phyloP scores from a whole-genome alignment of 1,140 invertebrate genomes.

The Drosophila chauvacae region DNA sequence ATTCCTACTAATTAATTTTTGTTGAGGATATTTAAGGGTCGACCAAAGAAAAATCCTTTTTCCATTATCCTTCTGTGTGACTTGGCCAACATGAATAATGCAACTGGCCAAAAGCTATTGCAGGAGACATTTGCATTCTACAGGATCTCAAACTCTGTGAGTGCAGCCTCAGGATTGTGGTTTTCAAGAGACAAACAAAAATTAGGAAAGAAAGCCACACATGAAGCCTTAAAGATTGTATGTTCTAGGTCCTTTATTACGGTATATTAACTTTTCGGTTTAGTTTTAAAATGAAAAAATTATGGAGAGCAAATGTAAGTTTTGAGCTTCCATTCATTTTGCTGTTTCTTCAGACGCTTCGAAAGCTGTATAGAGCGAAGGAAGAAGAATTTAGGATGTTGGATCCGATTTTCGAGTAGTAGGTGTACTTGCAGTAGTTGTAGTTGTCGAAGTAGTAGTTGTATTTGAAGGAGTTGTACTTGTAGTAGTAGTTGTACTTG shows the following conservation, averaged over 20 bases:
- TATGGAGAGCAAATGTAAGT: too few species aligned
- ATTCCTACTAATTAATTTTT: not conserved
- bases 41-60: not conserved
- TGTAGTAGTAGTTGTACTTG: too few species aligned
- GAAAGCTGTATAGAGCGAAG: too few species aligned
- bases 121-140: conserved; percentile 41
- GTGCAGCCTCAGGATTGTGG: conserved; percentile 42
- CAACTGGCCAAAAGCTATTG: conserved; percentile 37
- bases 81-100: conserved; percentile 45
- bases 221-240: not conserved
- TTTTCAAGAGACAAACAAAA: conserved; percentile 1
- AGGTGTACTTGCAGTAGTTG: too few species aligned
- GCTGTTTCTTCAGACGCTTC: not conserved
- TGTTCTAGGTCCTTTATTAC: not conserved
- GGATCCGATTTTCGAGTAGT: too few species aligned
- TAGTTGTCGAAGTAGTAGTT: too few species aligned
- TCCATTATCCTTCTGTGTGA: conserved; percentile 6
- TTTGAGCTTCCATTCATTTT: not conserved
- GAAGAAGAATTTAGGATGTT: not conserved
- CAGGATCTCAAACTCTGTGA: conserved; percentile 11
- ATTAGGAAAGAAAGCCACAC: not conserved
- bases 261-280: not conserved
- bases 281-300: too few species aligned
- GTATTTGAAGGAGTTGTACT: too few species aligned
- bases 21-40: conserved; percentile 16